Evolutionary conservation across 2,797 vertebrate species (phyloP).

Genomic region (Tenualosa thibaudeaui): DNA sequence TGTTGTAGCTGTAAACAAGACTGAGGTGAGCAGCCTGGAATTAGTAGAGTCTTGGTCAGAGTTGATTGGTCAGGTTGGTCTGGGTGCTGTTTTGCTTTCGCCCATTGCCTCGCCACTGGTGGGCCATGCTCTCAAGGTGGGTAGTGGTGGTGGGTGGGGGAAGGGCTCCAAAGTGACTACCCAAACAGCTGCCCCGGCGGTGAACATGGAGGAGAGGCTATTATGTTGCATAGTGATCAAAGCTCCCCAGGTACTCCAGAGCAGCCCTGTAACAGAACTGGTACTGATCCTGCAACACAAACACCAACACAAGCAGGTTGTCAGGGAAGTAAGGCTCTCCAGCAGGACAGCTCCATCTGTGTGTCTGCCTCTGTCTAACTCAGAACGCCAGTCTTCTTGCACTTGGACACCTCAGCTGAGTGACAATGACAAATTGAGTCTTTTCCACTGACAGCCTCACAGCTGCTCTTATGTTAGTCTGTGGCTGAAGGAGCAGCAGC

Average conservation of each 20-base stretch:
- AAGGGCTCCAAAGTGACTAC: not conserved
- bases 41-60: not conserved
- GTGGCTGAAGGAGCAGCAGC: too few relatives aligned
- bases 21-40: not conserved
- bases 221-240: conserved; percentile 99
- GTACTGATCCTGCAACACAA: conserved; percentile 88
- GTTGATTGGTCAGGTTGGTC: not conserved
- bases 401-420: too few relatives aligned
- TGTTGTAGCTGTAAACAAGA: conserved; percentile 11
- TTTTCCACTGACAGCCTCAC: too few relatives aligned
- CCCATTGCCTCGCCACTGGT: not conserved
- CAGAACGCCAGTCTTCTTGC: too few relatives aligned
- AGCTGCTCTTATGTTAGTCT: too few relatives aligned
- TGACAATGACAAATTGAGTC: too few relatives aligned
- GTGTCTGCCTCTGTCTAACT: too few relatives aligned
- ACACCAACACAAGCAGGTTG: conserved; percentile 7
- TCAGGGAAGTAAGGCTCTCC: not conserved
- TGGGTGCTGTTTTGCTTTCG: not conserved
- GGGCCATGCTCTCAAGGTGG: not conserved
- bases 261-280: conserved; percentile 98
- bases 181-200: not conserved
- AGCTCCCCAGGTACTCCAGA: conserved; percentile 98
- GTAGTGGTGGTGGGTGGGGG: not conserved
- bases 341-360: too few relatives aligned
- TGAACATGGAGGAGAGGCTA: not conserved